Evolutionary conservation across 2,888 invertebrate species (phyloP).

Genomic region (Pristionchus arcanus): DNA sequence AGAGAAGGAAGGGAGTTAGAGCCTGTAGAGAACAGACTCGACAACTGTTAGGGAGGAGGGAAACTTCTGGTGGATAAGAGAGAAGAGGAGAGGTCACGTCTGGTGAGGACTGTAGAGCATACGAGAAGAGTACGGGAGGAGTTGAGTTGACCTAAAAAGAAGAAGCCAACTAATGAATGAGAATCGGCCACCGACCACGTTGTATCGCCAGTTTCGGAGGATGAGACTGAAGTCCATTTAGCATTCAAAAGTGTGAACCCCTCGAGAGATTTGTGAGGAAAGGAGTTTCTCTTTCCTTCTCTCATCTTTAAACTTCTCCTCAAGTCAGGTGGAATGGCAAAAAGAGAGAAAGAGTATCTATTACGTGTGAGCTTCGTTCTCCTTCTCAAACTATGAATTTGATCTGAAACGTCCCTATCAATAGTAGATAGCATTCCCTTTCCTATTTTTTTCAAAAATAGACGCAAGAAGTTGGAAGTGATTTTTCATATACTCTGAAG

Average conservation of each 20-base stretch:
- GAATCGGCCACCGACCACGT: background rate
- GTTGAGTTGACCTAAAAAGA: background rate
- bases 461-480: no score
- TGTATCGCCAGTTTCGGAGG: background rate
- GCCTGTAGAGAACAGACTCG: conserved; percentile 36
- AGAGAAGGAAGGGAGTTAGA: conserved; percentile 6
- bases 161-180: background rate
- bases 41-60: conserved; percentile 4
- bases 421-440: no score
- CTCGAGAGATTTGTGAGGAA: background rate
- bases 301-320: conserved; percentile 17
- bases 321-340: conserved; percentile 19
- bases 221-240: background rate
- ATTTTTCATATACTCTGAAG: background rate
- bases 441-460: no score
- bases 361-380: background rate
- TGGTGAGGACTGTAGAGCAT: conserved; percentile 29
- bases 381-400: background rate
- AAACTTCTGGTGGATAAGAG: conserved; percentile 38
- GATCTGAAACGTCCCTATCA: background rate
- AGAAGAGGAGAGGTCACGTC: conserved; percentile 32
- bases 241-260: background rate
- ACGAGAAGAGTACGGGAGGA: background rate
- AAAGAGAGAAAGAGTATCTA: conserved; percentile 3
- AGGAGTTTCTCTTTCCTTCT: background rate